Percentiles rank a stretch among this genome's conserved stretches.
Conservation (phyloP, 2,888 invertebrate genomes). For the Bimastos eiseni region DNA sequence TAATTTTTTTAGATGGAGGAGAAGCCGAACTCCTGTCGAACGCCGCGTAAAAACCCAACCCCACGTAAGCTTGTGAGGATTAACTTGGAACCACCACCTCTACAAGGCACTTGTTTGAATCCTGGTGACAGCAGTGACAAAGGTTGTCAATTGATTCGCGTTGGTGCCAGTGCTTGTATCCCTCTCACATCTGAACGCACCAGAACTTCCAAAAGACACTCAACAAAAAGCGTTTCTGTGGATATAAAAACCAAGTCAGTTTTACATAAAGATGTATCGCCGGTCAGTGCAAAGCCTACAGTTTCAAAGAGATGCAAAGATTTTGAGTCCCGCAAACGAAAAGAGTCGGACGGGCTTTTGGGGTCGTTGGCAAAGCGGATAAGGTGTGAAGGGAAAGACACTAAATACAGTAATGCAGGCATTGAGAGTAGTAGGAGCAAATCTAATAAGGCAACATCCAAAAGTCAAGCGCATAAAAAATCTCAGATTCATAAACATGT, state of each 20-base stretch:
- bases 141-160: neutral
- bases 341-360: neutral
- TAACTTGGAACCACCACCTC: neutral
- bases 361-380: neutral
- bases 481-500: neutral
- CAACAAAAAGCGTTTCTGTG: neutral
- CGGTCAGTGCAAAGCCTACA: neutral
- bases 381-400: neutral
- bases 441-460: neutral
- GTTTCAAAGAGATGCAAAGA: neutral
- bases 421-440: neutral
- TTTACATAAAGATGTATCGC: neutral
- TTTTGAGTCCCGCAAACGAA: neutral
- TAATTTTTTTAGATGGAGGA: conserved; percentile 23
- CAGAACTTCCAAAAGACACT: neutral
- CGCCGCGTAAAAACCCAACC: conserved; percentile 27
- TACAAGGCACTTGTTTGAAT: neutral
- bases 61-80: conserved; percentile 17
- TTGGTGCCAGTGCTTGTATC: neutral
- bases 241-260: neutral
- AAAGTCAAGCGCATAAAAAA: neutral
- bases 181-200: neutral
- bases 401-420: neutral
- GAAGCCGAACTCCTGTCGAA: conserved; percentile 13
- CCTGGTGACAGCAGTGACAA: neutral